These are phyloP conservation scores for Bradynema listronoti DNA, from an alignment of 1,140 invertebrate species.

Conservation along the genomic window DNA sequence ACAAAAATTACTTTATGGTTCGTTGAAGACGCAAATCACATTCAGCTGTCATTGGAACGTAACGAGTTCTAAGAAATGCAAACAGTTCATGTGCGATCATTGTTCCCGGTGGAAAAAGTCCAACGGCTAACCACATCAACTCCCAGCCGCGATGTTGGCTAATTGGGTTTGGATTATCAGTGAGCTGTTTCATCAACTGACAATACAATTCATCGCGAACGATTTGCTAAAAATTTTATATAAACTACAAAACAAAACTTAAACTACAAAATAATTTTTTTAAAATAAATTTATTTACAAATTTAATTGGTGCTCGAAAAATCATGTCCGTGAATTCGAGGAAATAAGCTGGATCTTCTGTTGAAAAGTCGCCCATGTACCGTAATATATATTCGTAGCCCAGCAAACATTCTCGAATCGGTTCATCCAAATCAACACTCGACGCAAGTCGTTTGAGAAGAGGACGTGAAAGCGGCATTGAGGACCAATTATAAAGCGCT, in stretches of 20 bases:
- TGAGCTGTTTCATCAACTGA: constrained; percentile 96
- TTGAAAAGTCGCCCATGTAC: constrained; percentile 97
- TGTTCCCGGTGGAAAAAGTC: constrained; percentile 88
- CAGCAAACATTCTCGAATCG: constrained; percentile 86
- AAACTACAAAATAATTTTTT: not conserved
- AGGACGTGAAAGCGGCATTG: constrained; percentile 82
- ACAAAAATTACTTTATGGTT: constrained; percentile 68
- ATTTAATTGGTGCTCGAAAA: constrained; percentile 90
- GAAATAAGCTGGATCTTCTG: constrained; percentile 64
- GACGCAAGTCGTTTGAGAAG: constrained; percentile 88
- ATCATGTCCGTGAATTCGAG: constrained; percentile 82
- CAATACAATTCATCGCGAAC: constrained; percentile 95
- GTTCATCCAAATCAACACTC: constrained; percentile 77
- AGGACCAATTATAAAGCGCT: constrained; percentile 6
- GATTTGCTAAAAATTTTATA: constrained; percentile 68
- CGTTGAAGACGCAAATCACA: constrained; percentile 89
- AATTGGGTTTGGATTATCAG: constrained; percentile 81
- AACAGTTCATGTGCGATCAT: constrained; percentile 80
- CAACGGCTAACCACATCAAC: constrained; percentile 72
- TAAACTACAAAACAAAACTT: constrained; percentile 5
- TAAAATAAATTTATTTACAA: constrained; percentile 64
- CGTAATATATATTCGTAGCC: constrained; percentile 76
- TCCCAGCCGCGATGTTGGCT: constrained; percentile 99
- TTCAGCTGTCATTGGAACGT: constrained; percentile 93
- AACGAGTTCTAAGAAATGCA: constrained; percentile 80